Evolutionary conservation across 1,140 invertebrate genomes (phyloP).

Genomic region (Trichogramma pretiosum): DNA sequence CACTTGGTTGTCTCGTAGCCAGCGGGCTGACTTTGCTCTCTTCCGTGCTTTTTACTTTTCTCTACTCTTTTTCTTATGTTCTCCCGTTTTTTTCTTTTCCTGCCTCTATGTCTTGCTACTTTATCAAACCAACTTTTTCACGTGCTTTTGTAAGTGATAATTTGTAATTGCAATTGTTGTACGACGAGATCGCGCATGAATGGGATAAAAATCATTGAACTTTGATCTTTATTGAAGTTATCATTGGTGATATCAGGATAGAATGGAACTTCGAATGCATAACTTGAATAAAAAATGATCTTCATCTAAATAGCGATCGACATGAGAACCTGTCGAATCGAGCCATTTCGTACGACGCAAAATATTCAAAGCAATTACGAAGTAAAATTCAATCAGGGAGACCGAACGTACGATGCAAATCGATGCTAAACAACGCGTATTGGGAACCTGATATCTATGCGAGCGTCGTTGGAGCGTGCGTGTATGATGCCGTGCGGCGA

Average conservation of each 20-base stretch:
- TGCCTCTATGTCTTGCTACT: background rate
- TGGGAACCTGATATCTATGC: background rate
- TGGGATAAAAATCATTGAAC: no score
- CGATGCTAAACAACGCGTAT: background rate
- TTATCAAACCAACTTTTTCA: background rate
- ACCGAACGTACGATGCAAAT: background rate
- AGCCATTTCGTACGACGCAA: background rate
- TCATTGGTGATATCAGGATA: no score
- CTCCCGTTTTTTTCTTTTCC: background rate
- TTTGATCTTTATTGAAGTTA: no score
- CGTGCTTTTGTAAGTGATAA: no score
- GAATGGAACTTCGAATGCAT: no score
- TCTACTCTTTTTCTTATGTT: background rate
- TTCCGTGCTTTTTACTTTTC: background rate
- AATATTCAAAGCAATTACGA: conserved; percentile 2
- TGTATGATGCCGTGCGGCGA: no score
- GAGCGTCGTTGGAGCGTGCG: background rate
- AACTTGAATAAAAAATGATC: no score
- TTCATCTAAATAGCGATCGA: no score
- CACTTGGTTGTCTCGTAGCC: conserved; percentile 35
- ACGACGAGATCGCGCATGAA: no score
- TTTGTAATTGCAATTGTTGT: no score
- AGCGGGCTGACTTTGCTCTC: conserved; percentile 5
- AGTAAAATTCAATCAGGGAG: background rate
- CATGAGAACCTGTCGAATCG: background rate